Base-by-base conservation (phyloP, 2,113 vertebrate genomes). In the Ciconia stormi region DNA sequence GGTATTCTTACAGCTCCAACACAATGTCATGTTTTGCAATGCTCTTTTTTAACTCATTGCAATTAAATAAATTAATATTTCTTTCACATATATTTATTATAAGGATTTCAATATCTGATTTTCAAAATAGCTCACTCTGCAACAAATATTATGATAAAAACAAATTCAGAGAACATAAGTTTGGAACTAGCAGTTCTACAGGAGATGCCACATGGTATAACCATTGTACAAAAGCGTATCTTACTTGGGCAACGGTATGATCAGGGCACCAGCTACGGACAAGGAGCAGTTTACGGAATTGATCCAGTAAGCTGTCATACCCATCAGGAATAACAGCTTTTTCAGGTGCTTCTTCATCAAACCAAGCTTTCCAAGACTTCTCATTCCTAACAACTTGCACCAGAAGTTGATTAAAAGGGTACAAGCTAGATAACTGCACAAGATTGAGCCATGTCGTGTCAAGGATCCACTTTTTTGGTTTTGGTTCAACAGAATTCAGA, bases 391-490 rank as follows among this genome's bases (percentile, higher is more conserved):
- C 93, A 78, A 99, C 97, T 97, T 99, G 98, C 15, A 59, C 63
- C 69, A 99, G 97, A 62, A 99, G 97, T n/a, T 98, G 96, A 46
- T 90, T 93, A 95, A 99, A 99, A 36, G 96, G 98, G 26, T 94
- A 61, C 83, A 99, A 93, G 29, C 79, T 91, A n/a, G 98, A 98
- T 53, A 99, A 97, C 93, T 99, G 98, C 46, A 99, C 98, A 90
- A 99, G 97, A 92, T 99, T 99, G 67, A 99, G 98, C 98, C 98
- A 99, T 1, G 98, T 99, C 27, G 97, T 98, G 71, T 99, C 98
- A 96, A 99, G 97, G 87, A 99, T 99, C 98, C 99, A 99, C 55
- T 98, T 98, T 52, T 97, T 97, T 10, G 98, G 98, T 93, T 99
- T 99, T 44, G 98, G 95, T 69, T 98, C 98, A 44, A 98, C 98